Conservation (phyloP, 1,140 invertebrate species). For the Rhagoletis zephyria region DNA sequence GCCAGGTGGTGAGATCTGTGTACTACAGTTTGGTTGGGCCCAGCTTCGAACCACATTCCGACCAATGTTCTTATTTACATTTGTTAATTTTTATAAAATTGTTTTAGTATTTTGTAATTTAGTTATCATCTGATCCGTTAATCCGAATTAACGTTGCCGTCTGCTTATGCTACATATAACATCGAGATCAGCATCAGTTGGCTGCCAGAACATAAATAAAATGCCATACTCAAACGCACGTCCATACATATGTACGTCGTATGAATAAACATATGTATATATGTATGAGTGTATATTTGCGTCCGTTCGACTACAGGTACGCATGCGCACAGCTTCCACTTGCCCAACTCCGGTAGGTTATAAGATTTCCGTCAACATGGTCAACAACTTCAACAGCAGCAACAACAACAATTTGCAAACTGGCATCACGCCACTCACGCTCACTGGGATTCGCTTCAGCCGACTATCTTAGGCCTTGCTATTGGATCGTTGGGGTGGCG, state of each 20-base stretch:
- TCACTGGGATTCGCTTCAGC: background rate
- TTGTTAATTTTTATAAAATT: too few relatives aligned
- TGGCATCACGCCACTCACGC: constrained; percentile 42
- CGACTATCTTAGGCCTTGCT: background rate
- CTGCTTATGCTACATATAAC: too few relatives aligned
- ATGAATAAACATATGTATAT: background rate
- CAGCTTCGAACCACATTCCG: too few relatives aligned
- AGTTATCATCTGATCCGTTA: too few relatives aligned
- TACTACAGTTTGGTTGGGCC: too few relatives aligned
- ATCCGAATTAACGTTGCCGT: too few relatives aligned
- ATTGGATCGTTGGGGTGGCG: background rate
- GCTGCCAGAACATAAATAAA: constrained; percentile 41
- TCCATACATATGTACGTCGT: background rate
- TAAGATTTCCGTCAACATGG: constrained; percentile 47
- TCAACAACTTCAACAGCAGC: constrained; percentile 17
- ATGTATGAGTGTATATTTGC: background rate
- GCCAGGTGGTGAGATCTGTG: too few relatives aligned
- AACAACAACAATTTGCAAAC: constrained; percentile 28
- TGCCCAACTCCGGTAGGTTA: constrained; percentile 23
- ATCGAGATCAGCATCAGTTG: constrained; percentile 11
- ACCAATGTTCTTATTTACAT: too few relatives aligned
- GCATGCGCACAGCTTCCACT: constrained; percentile 47
- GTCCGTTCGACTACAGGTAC: background rate
- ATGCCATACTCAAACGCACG: background rate
- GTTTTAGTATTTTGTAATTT: too few relatives aligned